Evolutionary conservation across 2,888 invertebrate species (phyloP).

Genomic region (Cryptus armator): DNA sequence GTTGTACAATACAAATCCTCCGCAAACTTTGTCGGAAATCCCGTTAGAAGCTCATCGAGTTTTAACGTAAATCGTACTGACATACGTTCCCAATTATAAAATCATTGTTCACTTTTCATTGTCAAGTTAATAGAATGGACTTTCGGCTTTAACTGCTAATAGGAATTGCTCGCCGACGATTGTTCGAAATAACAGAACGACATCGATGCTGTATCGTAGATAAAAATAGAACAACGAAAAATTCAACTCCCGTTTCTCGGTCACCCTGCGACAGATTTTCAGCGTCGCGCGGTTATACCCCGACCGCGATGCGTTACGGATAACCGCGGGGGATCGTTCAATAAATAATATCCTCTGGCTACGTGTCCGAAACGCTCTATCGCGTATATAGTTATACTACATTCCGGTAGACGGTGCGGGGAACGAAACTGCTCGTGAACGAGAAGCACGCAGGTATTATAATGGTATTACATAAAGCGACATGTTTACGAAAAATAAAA

Average conservation of each 20-base stretch:
- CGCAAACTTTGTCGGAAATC: not conserved
- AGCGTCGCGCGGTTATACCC: slow-evolving; percentile 7
- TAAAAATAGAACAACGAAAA: slow-evolving; percentile 4
- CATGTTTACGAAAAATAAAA: slow-evolving; percentile 1
- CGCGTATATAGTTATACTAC: not conserved
- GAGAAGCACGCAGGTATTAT: not conserved
- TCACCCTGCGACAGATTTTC: slow-evolving; percentile 11
- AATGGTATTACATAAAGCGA: slow-evolving; percentile 13
- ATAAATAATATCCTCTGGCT: slow-evolving; percentile 43
- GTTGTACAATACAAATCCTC: not conserved
- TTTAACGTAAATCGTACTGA: not conserved
- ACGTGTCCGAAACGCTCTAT: not conserved
- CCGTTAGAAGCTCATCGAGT: not conserved
- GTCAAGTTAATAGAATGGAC: not conserved
- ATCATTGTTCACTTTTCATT: not conserved
- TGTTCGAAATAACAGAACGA: not conserved
- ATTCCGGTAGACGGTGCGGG: not conserved
- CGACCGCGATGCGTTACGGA: slow-evolving; percentile 47
- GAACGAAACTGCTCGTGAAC: slow-evolving; percentile 21
- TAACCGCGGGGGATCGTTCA: slow-evolving; percentile 49
- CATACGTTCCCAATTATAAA: not conserved
- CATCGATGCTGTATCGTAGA: not conserved
- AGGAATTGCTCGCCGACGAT: not conserved
- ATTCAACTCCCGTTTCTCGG: slow-evolving; percentile 4
- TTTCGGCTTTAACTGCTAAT: not conserved